phyloP scores from a whole-genome alignment of 2,888 invertebrate genomes.

The Acanthopleura granulata region DNA sequence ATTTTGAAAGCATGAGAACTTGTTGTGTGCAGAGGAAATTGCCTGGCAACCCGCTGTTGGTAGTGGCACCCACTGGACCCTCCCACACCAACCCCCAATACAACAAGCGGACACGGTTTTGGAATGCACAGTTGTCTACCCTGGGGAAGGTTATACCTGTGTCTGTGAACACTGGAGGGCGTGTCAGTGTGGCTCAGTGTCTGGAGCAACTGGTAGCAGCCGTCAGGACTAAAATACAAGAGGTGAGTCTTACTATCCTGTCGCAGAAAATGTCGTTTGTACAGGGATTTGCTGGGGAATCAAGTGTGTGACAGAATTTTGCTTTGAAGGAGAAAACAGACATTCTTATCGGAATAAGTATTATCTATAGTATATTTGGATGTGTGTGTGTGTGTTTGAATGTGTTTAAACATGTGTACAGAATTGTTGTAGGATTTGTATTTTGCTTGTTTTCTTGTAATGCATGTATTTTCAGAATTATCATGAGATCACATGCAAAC shows the following conservation, averaged over 20 bases:
- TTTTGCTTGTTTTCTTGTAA: no score
- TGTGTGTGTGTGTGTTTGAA: no score
- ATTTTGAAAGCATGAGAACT: background rate
- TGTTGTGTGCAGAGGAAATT: conserved; percentile 74
- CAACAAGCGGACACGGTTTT: conserved; percentile 77
- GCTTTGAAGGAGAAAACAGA: no score
- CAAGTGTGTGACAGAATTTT: no score
- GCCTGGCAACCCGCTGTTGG: conserved; percentile 74
- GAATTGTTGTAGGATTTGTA: no score
- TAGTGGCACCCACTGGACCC: conserved; percentile 68
- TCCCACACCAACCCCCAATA: conserved; percentile 44
- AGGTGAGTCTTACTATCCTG: conserved; percentile 65
- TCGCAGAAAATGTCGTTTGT: no score
- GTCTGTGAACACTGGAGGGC: conserved; percentile 69
- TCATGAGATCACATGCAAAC: no score
- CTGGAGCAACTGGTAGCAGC: conserved; percentile 71
- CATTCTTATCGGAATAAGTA: no score
- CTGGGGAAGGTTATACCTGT: conserved; percentile 78
- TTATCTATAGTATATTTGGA: no score
- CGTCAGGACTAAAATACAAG: conserved; percentile 79
- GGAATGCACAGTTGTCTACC: conserved; percentile 78
- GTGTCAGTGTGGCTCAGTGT: conserved; percentile 63
- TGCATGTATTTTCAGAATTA: no score
- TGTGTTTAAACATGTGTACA: no score
- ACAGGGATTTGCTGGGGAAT: no score